A percentile compares a stretch with the other conserved stretches of the same genome.
Conservation (phyloP, 2,113 vertebrate species). For the Mobula hypostoma region DNA sequence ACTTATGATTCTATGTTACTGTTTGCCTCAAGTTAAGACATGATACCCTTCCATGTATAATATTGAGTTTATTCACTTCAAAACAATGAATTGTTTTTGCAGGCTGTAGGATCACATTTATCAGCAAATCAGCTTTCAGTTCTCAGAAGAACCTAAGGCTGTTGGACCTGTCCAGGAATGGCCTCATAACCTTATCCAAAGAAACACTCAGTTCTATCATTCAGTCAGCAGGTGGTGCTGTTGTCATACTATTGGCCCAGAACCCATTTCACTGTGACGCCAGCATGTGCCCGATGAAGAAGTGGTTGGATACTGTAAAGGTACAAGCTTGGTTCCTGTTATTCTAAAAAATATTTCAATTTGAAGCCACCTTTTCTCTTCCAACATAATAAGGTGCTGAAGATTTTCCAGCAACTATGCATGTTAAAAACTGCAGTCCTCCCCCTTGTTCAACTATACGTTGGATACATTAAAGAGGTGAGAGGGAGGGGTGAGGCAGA, state of each 20-base stretch:
- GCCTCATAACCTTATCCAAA: background rate
- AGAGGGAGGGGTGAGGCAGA: too few relatives aligned
- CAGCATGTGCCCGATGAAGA: conserved; percentile 25
- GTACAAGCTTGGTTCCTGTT: background rate
- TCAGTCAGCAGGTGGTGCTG: conserved; percentile 9
- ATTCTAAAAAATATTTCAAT: background rate
- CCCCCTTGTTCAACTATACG: background rate
- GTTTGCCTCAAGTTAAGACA: background rate
- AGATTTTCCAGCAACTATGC: background rate
- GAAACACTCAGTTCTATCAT: conserved; percentile 8
- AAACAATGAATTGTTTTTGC: conserved; percentile 6
- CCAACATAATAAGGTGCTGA: background rate
- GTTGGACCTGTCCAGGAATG: conserved; percentile 21
- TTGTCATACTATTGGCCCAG: conserved; percentile 1
- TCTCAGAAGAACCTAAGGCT: conserved; percentile 18
- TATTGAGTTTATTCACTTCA: background rate
- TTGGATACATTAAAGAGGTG: background rate
- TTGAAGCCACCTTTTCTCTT: background rate
- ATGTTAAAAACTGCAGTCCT: background rate
- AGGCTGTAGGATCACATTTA: conserved; percentile 17
- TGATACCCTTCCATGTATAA: background rate
- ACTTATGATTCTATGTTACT: background rate
- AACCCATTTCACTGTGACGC: conserved; percentile 32
- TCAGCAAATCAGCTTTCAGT: conserved; percentile 25
- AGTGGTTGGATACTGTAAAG: conserved; percentile 25